Conservation (phyloP, 2,888 invertebrate species). For the Himalopsyche japonica region DNA sequence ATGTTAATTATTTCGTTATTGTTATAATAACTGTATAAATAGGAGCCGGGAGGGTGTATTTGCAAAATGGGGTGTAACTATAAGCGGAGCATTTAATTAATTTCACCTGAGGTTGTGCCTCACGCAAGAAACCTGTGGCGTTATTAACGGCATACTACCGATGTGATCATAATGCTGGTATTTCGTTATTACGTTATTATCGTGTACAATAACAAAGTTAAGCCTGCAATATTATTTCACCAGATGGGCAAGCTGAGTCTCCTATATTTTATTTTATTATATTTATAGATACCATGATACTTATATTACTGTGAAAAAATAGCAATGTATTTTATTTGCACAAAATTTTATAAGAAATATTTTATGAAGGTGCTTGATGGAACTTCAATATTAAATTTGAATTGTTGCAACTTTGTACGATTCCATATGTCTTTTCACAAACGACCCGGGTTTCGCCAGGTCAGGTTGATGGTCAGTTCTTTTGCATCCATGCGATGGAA, state of each 20-base stretch:
- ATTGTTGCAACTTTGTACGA: too few species aligned
- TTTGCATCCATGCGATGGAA: too few species aligned
- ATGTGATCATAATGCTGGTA: neutral
- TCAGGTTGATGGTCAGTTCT: too few species aligned
- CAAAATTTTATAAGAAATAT: too few species aligned
- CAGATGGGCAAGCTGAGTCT: neutral
- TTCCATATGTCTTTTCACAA: too few species aligned
- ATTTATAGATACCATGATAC: too few species aligned
- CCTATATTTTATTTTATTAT: neutral
- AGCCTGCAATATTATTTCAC: neutral
- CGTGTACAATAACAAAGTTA: neutral
- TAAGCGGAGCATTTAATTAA: neutral
- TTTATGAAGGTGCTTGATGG: too few species aligned
- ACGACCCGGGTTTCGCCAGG: too few species aligned
- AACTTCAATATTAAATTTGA: too few species aligned
- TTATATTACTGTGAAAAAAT: too few species aligned
- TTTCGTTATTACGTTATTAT: neutral
- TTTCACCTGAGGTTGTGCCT: neutral
- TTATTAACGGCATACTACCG: neutral
- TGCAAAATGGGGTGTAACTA: neutral
- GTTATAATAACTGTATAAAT: neutral
- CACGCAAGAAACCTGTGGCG: neutral
- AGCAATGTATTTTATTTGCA: too few species aligned
- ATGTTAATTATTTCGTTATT: neutral
- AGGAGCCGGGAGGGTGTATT: neutral